A percentile compares a stretch with the other conserved stretches of the same genome.
phyloP scores from a whole-genome alignment of 2,797 vertebrate species.

The Parotocinclus haroldoi region DNA sequence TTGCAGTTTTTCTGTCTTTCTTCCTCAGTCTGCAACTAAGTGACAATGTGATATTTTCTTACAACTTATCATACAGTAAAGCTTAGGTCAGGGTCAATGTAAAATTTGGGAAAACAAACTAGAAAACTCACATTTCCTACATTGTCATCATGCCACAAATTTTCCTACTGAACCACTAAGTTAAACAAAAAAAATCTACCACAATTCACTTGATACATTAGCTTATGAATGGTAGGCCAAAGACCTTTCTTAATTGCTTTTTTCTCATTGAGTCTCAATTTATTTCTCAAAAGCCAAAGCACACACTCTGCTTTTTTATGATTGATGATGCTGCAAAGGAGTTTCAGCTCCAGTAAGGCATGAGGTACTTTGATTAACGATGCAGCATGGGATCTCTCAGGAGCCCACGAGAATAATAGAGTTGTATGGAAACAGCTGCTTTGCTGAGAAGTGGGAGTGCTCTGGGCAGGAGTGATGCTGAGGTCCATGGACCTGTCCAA shows the following conservation, averaged over 20 bases:
- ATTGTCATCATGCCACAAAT: not conserved
- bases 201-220: conserved; percentile 58
- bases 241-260: conserved; percentile 61
- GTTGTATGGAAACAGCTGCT: conserved; percentile 65
- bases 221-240: conserved; percentile 62
- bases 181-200: conserved; percentile 18
- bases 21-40: not conserved
- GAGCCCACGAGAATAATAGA: conserved; percentile 52
- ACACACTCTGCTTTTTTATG: conserved; percentile 65
- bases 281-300: conserved; percentile 67
- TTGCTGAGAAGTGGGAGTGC: conserved; percentile 39
- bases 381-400: conserved; percentile 68
- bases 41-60: not conserved
- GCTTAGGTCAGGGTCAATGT: no score
- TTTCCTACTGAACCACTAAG: conserved; percentile 5
- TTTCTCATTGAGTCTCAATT: conserved; percentile 54
- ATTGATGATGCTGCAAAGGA: conserved; percentile 73
- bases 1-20: not conserved
- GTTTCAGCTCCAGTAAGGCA: conserved; percentile 65
- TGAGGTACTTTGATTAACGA: conserved; percentile 76
- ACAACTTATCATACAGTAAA: not conserved
- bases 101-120: no score
- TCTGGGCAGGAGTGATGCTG: conserved; percentile 33
- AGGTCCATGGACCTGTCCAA: conserved; percentile 36
- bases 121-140: no score